Evolutionary conservation across 1,140 invertebrate species (phyloP).

Genomic region (Trinorchestia longiramus): DNA sequence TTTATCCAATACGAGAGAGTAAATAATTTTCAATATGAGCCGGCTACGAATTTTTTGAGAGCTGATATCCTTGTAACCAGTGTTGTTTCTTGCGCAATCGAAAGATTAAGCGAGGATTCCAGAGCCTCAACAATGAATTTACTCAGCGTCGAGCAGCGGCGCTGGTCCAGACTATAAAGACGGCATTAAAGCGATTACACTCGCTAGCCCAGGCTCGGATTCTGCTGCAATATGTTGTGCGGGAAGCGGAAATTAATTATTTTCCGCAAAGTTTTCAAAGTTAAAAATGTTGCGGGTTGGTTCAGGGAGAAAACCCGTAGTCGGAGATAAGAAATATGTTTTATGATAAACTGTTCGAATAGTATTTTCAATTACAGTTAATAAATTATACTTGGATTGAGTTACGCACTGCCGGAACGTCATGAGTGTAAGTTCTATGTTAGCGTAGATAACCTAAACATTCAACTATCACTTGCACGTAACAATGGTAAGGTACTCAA

Average conservation of each 20-base stretch:
- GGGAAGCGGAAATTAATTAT: not conserved
- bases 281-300: not conserved
- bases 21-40: not conserved
- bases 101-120: not conserved
- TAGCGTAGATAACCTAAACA: too few species aligned
- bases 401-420: too few species aligned
- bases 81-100: not conserved
- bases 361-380: too few species aligned
- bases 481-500: too few species aligned
- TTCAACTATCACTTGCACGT: too few species aligned
- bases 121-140: not conserved
- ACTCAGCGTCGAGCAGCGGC: too few species aligned
- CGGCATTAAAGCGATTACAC: not conserved
- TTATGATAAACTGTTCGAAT: too few species aligned
- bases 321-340: not conserved
- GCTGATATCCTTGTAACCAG: not conserved
- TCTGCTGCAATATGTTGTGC: not conserved
- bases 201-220: not conserved
- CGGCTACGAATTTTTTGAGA: not conserved
- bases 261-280: not conserved
- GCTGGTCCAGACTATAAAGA: not conserved
- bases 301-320: not conserved
- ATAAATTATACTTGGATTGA: too few species aligned
- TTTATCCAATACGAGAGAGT: not conserved
- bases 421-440: too few species aligned